Evolutionary conservation across 2,797 vertebrate species (phyloP).

Genomic region (Gymnodraco acuticeps): DNA sequence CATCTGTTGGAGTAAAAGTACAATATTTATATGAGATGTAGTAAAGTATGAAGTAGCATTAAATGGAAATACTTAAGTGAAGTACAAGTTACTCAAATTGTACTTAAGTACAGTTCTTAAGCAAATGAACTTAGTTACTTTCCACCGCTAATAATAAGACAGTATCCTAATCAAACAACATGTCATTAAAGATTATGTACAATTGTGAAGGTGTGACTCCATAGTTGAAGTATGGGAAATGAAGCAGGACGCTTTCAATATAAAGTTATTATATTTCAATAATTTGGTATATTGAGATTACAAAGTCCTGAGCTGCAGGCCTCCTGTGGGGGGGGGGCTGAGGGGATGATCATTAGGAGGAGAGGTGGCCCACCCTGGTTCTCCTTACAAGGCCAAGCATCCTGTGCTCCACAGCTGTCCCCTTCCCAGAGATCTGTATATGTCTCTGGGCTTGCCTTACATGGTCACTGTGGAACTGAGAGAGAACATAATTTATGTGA

Average conservation of each 20-base stretch:
- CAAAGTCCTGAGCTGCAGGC: not conserved
- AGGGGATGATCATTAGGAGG: constrained; percentile 2
- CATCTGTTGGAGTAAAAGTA: too few species aligned
- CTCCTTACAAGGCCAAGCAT: constrained; percentile 76
- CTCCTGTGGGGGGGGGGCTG: not conserved
- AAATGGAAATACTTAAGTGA: too few species aligned
- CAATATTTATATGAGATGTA: too few species aligned
- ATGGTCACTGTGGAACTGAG: constrained; percentile 65
- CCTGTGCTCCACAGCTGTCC: constrained; percentile 41
- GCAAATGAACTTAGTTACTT: too few species aligned
- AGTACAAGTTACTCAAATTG: too few species aligned
- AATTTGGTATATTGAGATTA: not conserved
- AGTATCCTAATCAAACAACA: not conserved
- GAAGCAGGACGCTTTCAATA: not conserved
- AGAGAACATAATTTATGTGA: constrained; percentile 34
- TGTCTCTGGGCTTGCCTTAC: constrained; percentile 69
- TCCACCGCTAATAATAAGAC: not conserved
- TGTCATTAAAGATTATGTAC: not conserved
- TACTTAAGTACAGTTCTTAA: too few species aligned
- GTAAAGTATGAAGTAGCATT: too few species aligned
- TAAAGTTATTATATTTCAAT: not conserved
- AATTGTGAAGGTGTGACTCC: not conserved
- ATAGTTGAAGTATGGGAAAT: not conserved
- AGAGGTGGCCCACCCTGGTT: constrained; percentile 31
- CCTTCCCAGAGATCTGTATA: constrained; percentile 21